Evolutionary conservation across 2,113 vertebrate species (phyloP), one percentile per base, ranked within the genome.

Genomic region (Ochotona princeps): DNA sequence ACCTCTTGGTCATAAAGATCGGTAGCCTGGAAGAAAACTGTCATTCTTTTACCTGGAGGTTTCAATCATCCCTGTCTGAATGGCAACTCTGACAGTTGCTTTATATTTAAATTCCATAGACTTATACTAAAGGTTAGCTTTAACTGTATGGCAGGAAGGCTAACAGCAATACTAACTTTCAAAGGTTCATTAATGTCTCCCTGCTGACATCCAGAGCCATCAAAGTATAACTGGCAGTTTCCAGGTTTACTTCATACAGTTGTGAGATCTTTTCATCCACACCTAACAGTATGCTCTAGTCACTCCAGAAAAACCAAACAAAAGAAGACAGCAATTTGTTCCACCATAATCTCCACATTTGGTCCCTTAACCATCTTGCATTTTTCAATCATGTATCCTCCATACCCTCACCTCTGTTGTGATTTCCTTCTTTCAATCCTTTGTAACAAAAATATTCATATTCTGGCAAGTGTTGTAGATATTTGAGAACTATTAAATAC

Each of bases 71-170:
- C 76, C 18, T 61, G 28, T 44, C 20, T 54, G 67, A 73, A 60
- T 14, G 69, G 25, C 66, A 10, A 49, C 6, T 38, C 35, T 9
- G 35, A 57, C 30, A 83, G 51, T 6, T 81, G 8, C 83, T 67
- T 91, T 61, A 72, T 2, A 18, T 76, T 92, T 65, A 78, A 65
- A 84, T 70, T 92, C 54, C 88, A 76, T 3, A 74, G 20, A 47
- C 8, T 26, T 47, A 44, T 78, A 75, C 84, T 78, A 89, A 85
- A 94, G n/a, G 10, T 72, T 67, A 65, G 47, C 4, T 90, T 70
- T 88, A 32, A 69, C 85, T 35, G 38, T 4, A 60, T 15, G 28
- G n/a, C 35, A 90, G 23, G n/a, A 80, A 75, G 35, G 21, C 28
- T 72, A 86, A 30, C 4, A 30, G 7, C 21, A 65, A 23, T 30